phyloP scores from a whole-genome alignment of 1,140 invertebrate species.

The Planococcus citri region DNA sequence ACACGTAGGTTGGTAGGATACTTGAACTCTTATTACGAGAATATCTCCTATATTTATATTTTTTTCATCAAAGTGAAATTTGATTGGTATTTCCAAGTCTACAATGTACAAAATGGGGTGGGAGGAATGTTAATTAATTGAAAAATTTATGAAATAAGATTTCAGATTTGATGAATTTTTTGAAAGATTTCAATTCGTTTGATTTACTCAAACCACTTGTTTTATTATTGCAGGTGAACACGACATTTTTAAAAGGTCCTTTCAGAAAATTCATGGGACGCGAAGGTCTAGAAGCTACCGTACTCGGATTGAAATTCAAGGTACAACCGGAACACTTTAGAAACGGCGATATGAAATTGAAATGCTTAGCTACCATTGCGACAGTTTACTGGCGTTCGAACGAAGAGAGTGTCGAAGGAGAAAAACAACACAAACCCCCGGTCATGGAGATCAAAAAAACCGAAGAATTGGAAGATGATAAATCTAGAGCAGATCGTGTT shows the following conservation, averaged over 20 bases:
- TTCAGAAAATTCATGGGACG: conserved; percentile 38
- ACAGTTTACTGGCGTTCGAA: conserved; percentile 69
- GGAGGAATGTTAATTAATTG: too few relatives aligned
- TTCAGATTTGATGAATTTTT: too few relatives aligned
- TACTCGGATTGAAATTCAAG: conserved; percentile 54
- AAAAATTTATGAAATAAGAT: too few relatives aligned
- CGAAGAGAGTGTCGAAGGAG: conserved; percentile 66
- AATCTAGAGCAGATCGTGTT: conserved; percentile 37
- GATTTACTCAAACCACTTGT: too few relatives aligned
- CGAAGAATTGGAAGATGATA: conserved; percentile 36
- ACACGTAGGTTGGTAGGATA: too few relatives aligned
- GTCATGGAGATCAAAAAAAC: conserved; percentile 47
- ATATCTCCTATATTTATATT: too few relatives aligned
- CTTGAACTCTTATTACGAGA: too few relatives aligned
- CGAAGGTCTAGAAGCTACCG: conserved; percentile 56
- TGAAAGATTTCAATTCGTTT: too few relatives aligned
- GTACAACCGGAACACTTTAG: conserved; percentile 63
- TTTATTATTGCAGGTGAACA: conserved; percentile 35
- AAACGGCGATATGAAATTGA: conserved; percentile 68
- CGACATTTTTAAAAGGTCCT: conserved; percentile 40
- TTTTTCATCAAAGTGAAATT: too few relatives aligned
- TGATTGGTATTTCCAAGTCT: too few relatives aligned
- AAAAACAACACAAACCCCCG: conserved; percentile 45
- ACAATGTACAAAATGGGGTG: too few relatives aligned
- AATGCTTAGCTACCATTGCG: conserved; percentile 75